A percentile compares a stretch with the other conserved stretches of the same genome.
Conservation (phyloP, 2,797 vertebrate species). For the Cuculus canorus region DNA sequence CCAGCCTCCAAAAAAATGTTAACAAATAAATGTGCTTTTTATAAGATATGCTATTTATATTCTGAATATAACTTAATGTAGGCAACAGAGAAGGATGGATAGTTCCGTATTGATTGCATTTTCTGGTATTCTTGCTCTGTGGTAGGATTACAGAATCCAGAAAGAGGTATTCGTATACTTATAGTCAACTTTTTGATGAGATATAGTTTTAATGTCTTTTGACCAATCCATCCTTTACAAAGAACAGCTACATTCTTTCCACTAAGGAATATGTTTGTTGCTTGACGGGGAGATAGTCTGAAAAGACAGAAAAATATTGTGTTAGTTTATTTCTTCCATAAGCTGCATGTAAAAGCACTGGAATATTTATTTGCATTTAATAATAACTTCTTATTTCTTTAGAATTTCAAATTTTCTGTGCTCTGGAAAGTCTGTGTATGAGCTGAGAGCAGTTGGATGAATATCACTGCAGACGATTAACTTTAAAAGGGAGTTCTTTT, state of each 20-base stretch:
- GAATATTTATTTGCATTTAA: not conserved
- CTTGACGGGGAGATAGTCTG: not conserved
- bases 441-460: not conserved
- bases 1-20: not conserved
- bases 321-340: not conserved
- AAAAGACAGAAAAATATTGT: not conserved
- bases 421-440: not conserved
- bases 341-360: not conserved
- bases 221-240: not conserved
- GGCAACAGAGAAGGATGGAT: not conserved
- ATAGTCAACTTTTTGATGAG: not conserved
- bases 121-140: not conserved
- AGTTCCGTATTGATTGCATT: not conserved
- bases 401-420: not conserved
- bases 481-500: not conserved
- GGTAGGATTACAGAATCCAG: not conserved
- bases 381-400: not conserved
- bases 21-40: not conserved
- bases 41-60: not conserved
- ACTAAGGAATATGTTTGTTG: not conserved
- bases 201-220: not conserved
- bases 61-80: not conserved
- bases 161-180: not conserved
- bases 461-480: not conserved
- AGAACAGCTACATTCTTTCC: not conserved